Evolutionary conservation across 2,888 invertebrate species (phyloP), one percentile per base, ranked within the genome.

Genomic region (Catocala fraxini): DNA sequence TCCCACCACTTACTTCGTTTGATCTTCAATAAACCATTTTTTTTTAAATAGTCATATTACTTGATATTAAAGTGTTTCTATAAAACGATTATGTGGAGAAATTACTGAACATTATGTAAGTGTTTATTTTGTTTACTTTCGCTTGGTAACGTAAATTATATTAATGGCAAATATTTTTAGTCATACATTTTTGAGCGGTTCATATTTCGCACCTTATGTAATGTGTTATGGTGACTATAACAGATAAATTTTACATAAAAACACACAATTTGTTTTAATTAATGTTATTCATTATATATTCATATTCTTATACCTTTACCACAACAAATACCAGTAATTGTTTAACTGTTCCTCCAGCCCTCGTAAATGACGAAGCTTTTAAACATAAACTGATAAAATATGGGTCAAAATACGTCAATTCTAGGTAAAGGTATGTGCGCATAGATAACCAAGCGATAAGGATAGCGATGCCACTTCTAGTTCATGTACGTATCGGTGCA

Each of bases 1-100:
- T 71, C 53, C 33, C 59, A 63, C 66, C 73, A 79, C 77, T 79
- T 72, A 73, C 68, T 42, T 70, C 73, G 63, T 82, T 82, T 82
- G 79, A 82, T 83, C 71, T 83, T 35, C 42, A 59, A 59, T 67
- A 68, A 68, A 72, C 43, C 66, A 59, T 58, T 57, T 9, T 62
- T 68, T 72, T 66, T 51, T 35, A 65, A 68, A 67, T 63, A 47
- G 54, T 71, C 64, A 63, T 74, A 68, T 62, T 48, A 49, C 46
- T 64, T 53, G 25, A 33, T 52, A 59, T 15, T 75, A 68, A 70
- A 63, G 60, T 64, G 63, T 62, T 68, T 68, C 53, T 63, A 68
- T 68, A 77, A 72, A 77, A 76, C 75, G 63, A 61, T 75, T 77
- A 75, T 53, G 39, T 62, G 25, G 11, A 41, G 60, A 69, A 64